Evolutionary conservation across 92 coral and sea anemone genomes (phyloP), one percentile per base, ranked within the genome.

Genomic region (Isaurus tuberculatus): DNA sequence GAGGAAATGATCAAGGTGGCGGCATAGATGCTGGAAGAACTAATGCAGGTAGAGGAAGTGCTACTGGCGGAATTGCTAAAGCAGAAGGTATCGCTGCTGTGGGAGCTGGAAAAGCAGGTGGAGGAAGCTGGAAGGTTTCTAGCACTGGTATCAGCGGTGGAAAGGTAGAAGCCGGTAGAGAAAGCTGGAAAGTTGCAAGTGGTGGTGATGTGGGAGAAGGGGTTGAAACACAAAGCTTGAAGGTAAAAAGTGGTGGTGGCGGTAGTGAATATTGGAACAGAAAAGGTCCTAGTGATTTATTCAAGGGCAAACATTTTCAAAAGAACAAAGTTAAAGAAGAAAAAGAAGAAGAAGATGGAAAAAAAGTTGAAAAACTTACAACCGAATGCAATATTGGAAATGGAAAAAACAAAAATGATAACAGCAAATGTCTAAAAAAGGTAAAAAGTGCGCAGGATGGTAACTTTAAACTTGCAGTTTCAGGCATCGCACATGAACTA

Each of bases 141-240:
- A 72, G 43, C 25, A 83, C 58, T 1, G 85, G 57, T 6, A 89
- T 66, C 2, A 93, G 83, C 0, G 94, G 88, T 0, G 95, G 85
- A 13, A 87, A 61, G 0, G 88, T 20, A 8, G 88, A 79, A 3
- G 91, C 33, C 5, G 91, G 84, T 27, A 92, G n/a, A 8, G 90
- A 44, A 1, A 91, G 65, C 0, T 88, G 84, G 13, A 88, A 64
- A 11, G 91, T 40, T 8, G 88, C 74, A 30, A 85, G 85, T 0
- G 91, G 80, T 0, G 91, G 85, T 2, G 92, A 25, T 8, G 83
- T 51, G 5, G 88, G 57, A n/a, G 90, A 78, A 0, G 95, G 67
- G 0, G 89, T n/a, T n/a, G n/a, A n/a, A n/a, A n/a, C n/a, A n/a
- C n/a, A 9, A 5, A 11, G 53, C 53, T 11, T 6, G 14, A 46